A percentile compares a stretch with the other conserved stretches of the same genome.
Conservation (phyloP, 2,888 invertebrate species). For the Caenorhabditis doughertyi region DNA sequence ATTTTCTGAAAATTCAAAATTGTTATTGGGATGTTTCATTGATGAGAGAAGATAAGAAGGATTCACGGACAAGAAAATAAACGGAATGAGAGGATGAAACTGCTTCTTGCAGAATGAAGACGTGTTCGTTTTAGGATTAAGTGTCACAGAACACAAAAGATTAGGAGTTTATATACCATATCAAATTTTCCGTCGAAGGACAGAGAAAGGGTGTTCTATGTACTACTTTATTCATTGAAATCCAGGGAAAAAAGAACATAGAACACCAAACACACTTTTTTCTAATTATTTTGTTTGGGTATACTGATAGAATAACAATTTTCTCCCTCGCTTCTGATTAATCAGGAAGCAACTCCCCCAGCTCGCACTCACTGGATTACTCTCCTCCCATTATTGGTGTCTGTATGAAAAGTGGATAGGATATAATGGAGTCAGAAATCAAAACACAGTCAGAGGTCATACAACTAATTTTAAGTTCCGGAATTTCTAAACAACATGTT, state of each 20-base stretch:
- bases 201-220: constrained; percentile 45
- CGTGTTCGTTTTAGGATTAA: background rate
- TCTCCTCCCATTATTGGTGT: constrained; percentile 40
- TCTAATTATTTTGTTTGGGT: constrained; percentile 52
- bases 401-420: background rate
- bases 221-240: constrained; percentile 43
- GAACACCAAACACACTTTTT: constrained; percentile 54
- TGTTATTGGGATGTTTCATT: constrained; percentile 8
- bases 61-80: background rate
- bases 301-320: constrained; percentile 52
- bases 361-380: constrained; percentile 40
- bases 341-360: constrained; percentile 54
- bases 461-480: constrained; percentile 5
- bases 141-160: constrained; percentile 30
- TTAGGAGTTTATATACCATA: constrained; percentile 39
- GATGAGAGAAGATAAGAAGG: constrained; percentile 14
- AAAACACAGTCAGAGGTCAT: constrained; percentile 22
- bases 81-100: background rate
- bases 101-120: constrained; percentile 11
- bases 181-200: constrained; percentile 35
- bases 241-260: constrained; percentile 42
- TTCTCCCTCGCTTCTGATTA: constrained; percentile 28
- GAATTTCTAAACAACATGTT: constrained; percentile 5
- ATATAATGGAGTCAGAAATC: background rate
- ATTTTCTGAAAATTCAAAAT: constrained; percentile 36